Base-by-base conservation (phyloP, 2,113 vertebrate species). In the Corynorhinus townsendii region DNA sequence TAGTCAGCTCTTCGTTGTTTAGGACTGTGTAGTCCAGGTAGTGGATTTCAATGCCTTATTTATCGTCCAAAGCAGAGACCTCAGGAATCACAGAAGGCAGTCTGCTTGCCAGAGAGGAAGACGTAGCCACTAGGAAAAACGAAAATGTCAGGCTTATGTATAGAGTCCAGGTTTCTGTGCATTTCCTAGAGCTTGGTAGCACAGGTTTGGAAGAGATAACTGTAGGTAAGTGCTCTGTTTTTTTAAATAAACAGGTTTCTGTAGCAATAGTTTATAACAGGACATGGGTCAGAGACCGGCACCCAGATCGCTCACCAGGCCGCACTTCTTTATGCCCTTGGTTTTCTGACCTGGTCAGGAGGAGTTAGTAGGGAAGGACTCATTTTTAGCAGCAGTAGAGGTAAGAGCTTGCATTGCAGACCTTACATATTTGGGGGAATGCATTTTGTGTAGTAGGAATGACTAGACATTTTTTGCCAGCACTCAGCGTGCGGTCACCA, bases 301-400 rank as follows among this genome's bases (percentile, higher is more conserved):
- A 24, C 66, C 30, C 47, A 30, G 66, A 88, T 66, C 79, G 24
- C 81, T 83, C 69, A 89, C 17, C 86, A 95, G 90, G 81, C 72
- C 75, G 47, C 93, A 66, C 28, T 95, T 85, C 93, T 95, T 95
- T 45, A 86, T 40, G 73, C 91, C 88, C 89, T 97, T 87, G 68
- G 93, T 56, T 95, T 97, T 96, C 66, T 89, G 92, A 80, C 59
- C 79, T 26, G 14, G 56, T 49, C n/a, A 52, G 66, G n/a, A 38
- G 80, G 89, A 86, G 90, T 86, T 84, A 72, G 68, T 43, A 95
- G 88, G 89, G 75, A 94, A 92, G 33, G 47, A 33, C 49, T 89
- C 38, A 84, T 91, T 89, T 77, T 96, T 47, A 73, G 33, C 59
- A 85, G 28, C 49, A 90, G 91, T 79, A 92, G 83, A 97, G 96